Evolutionary conservation across 2,888 invertebrate species (phyloP), one percentile per base, ranked within the genome.

Genomic region (Exocentrus adspersus): DNA sequence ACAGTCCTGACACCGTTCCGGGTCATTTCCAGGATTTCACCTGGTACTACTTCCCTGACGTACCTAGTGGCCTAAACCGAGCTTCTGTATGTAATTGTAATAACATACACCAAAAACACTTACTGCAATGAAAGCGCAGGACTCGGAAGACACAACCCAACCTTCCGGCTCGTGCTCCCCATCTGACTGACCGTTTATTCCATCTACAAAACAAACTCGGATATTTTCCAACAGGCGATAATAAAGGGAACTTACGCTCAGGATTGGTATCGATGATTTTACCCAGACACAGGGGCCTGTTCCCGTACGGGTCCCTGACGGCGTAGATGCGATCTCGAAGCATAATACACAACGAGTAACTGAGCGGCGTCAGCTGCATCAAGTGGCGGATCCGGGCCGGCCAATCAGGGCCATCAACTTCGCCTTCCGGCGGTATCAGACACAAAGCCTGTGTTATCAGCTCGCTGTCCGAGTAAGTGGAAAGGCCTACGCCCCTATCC

Each of bases 111-210:
- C n/a, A n/a, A n/a, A n/a, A n/a, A n/a, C n/a, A 57, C 58, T 66
- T 63, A 74, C 73, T 14, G 95, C 92, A 6, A 96, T 87, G 79
- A 98, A 97, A 1, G 97, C 95, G 78, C 98, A 98, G 0, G 98
- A 97, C 83, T 99, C 98, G 0, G 98, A 98, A 0, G 97, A 94
- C 17, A 98, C 94, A 0, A 98, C 94, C 94, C 95, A 99, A 1
- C 97, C 98, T 75, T 93, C 93, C 0, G 90, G 90, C 87, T 21
- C 30, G 6, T 86, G 45, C 6, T 68, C 69, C 14, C 32, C 62
- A 37, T 86, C 85, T 28, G 85, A 84, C 21, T 84, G 82, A 42
- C 82, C 84, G 56, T 72, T 70, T n/a, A 61, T n/a, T n/a, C n/a
- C n/a, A n/a, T n/a, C n/a, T n/a, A n/a, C n/a, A n/a, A n/a, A 21